A percentile compares a stretch with the other conserved stretches of the same genome.
Evolutionary conservation across 2,797 vertebrate species (phyloP).

Genomic region (Gymnopithys bicolor): DNA sequence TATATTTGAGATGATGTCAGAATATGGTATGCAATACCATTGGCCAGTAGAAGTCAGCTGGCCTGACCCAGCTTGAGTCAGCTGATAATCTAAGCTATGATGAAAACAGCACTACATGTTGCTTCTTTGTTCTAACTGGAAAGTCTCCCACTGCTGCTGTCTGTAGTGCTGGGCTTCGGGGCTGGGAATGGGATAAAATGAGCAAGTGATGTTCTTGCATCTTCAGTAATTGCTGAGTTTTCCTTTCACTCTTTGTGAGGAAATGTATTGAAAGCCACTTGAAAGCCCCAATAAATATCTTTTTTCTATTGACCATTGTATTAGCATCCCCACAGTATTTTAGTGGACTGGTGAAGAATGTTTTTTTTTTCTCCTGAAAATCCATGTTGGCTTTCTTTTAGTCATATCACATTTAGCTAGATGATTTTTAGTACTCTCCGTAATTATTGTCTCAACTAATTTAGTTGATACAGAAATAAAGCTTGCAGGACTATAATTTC

Average conservation of each 20-base stretch:
- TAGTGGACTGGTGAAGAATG: not conserved
- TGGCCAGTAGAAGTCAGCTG: no score
- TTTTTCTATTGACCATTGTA: not conserved
- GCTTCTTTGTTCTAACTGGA: not conserved
- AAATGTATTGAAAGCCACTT: not conserved
- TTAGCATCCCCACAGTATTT: constrained; percentile 2
- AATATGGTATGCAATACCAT: no score
- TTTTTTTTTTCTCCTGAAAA: not conserved
- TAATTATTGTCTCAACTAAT: constrained; percentile 44
- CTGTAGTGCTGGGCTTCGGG: not conserved
- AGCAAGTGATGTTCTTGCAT: not conserved
- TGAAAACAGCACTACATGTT: not conserved
- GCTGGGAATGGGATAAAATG: not conserved
- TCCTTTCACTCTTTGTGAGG: not conserved
- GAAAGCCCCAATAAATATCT: not conserved
- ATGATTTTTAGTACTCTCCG: constrained; percentile 26
- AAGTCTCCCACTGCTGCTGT: not conserved
- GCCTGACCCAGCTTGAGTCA: no score
- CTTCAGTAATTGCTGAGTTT: not conserved
- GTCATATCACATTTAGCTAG: not conserved
- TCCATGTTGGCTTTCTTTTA: not conserved
- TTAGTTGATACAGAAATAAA: constrained; percentile 25
- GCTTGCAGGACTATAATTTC: not conserved
- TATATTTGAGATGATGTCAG: no score
- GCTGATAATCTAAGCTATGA: not conserved